Evolutionary conservation across 1,140 invertebrate genomes (phyloP), one percentile per base, ranked within the genome.

Genomic region (Bombus ignitus): DNA sequence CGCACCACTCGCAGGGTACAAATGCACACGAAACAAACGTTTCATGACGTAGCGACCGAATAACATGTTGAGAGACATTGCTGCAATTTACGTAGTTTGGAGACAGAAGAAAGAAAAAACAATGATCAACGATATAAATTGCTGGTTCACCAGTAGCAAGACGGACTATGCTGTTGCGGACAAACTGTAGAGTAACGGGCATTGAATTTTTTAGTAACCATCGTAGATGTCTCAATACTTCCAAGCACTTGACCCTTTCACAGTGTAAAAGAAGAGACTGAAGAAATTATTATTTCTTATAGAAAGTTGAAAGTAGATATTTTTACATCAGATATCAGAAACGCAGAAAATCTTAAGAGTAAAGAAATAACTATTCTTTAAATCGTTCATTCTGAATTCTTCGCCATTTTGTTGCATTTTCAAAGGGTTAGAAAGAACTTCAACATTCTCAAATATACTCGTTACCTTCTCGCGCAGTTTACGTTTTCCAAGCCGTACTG

Each of bases 21-120:
- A 72, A 28, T n/a, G 15, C 44, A 59, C 28, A 32, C 6, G 25
- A 82, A 75, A 74, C 79, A 72, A 81, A 72, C 79, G 28, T 65
- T 47, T 18, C 28, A 18, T n/a, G 72, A 18, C 71, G 70, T 25
- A 9, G 25, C 32, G 68, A n/a, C 32, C 35, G 78, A 15, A 53
- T 39, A 39, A 39, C 0, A 47, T 15, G 44, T 15, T 47, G 13
- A 47, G 18, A 37, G 28, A 9, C 35, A 3, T 62, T 73, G 37
- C 18, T 12, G n/a, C 47, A 62, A 74, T 62, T 39, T 3, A 18
- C n/a, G 28, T 22, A 35, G n/a, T 18, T 37, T 2, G 37, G 22
- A 1, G 2, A 62, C 28, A 32, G 3, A 15, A 62, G n/a, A 22
- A 62, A 15, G 25, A 62, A 75, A 47, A 37, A n/a, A 1, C 10